A percentile compares a stretch with the other conserved stretches of the same genome.
Evolutionary conservation across 2,888 invertebrate genomes (phyloP).

Genomic region (Pseudeuparius sepicola): DNA sequence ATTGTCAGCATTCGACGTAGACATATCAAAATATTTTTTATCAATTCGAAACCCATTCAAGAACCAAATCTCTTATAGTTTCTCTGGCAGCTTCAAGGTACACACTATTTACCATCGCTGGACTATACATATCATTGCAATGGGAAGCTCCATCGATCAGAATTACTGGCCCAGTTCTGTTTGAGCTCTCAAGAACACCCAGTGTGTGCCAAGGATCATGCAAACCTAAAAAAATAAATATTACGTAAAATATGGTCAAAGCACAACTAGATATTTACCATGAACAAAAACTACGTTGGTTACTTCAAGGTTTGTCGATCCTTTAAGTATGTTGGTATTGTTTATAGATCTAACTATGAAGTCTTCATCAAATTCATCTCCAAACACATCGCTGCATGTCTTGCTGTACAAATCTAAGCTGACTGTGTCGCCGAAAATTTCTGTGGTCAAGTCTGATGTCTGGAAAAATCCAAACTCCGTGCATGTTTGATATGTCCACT

Average conservation of each 20-base stretch:
- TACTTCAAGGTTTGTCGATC: slow-evolving; percentile 57
- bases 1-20: too few relatives aligned
- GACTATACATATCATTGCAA: too few relatives aligned
- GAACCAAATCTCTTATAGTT: too few relatives aligned
- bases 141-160: too few relatives aligned
- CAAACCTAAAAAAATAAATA: too few relatives aligned
- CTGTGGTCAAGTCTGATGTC: slow-evolving; percentile 58
- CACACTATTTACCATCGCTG: too few relatives aligned
- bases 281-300: slow-evolving; percentile 72
- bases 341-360: slow-evolving; percentile 40
- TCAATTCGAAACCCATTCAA: too few relatives aligned
- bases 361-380: slow-evolving; percentile 53
- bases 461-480: slow-evolving; percentile 95
- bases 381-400: slow-evolving; percentile 81
- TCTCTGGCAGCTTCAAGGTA: too few relatives aligned
- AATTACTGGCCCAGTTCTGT: background rate
- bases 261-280: too few relatives aligned
- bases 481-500: slow-evolving; percentile 93
- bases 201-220: slow-evolving; percentile 50
- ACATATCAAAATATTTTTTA: too few relatives aligned
- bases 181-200: slow-evolving; percentile 38
- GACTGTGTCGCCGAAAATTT: slow-evolving; percentile 69
- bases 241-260: too few relatives aligned
- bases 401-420: too few relatives aligned
- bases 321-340: slow-evolving; percentile 65